Evolutionary conservation across 2,888 invertebrate genomes (phyloP), one percentile per base, ranked within the genome.

Genomic region (Agonopterix arenella): DNA sequence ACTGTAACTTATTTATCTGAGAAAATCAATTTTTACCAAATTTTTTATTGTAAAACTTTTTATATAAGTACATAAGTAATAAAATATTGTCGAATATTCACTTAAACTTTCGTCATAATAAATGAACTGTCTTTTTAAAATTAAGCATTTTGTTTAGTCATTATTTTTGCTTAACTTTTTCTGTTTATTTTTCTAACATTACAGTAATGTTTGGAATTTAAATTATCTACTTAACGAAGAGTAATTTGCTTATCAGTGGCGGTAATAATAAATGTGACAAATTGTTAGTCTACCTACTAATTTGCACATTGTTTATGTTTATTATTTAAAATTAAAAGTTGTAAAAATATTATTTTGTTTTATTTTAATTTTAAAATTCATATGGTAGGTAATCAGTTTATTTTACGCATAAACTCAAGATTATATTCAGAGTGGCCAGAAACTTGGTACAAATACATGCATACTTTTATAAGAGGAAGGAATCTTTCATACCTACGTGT

Each of bases 231-330:
- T 52, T 45, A 46, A 42, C 13, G 8, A 42, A 8, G 11, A 47
- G 28, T 28, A 28, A 28, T 28, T 28, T 28, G 13, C 48, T 47
- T 49, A 41, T 13, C 47, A 41, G 41, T 47, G 43, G 36, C 46
- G 46, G 36, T 49, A 41, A 37, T 44, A 40, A 13, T 11, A 37
- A 13, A 50, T 36, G 48, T 49, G 37, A 49, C 49, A 49, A 51
- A 47, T 52, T 46, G 48, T 51, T 44, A 47, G 11, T 36, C 46
- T 28, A 28, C 28, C 28, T 72, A 74, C 74, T 81, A 75, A 83
- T 85, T 84, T 85, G 80, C 85, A 80, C 84, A 84, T 80, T 80
- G 84, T 85, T 84, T 78, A 84, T 79, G 83, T 85, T 88, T 84
- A 85, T 77, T 78, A 11, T 40, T 76, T 65, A 73, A 84, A 81